Evolutionary conservation across 2,113 vertebrate species (phyloP).

Genomic region (Perca flavescens): DNA sequence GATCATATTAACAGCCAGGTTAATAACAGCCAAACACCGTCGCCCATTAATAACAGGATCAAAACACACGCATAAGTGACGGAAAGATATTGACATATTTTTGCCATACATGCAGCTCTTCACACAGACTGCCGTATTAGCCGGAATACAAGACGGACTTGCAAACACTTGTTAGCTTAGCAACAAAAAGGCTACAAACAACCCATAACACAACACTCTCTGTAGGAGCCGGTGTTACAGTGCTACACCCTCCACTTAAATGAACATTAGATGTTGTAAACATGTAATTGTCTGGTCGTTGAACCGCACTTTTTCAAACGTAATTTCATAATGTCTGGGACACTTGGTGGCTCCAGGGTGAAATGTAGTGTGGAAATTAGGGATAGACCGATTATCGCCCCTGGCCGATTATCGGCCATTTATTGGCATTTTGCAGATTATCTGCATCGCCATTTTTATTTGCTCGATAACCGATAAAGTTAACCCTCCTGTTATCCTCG

Average conservation of each 20-base stretch:
- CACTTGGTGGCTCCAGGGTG: neutral
- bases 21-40: neutral
- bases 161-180: neutral
- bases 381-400: no score
- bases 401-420: no score
- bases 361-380: neutral
- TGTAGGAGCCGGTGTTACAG: neutral
- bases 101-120: neutral
- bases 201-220: conserved; percentile 1
- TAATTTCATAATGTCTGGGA: neutral
- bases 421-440: no score
- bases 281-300: neutral
- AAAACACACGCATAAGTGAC: neutral
- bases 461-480: no score
- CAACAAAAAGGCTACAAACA: neutral
- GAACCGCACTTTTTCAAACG: neutral
- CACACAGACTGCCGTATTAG: no score
- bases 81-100: neutral
- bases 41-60: neutral
- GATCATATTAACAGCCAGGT: neutral
- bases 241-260: no score
- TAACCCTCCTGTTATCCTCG: no score
- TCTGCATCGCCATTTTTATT: no score
- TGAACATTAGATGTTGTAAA: neutral
- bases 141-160: neutral